Evolutionary conservation across 2,888 invertebrate species (phyloP).

Genomic region (Campopleginae sp.): DNA sequence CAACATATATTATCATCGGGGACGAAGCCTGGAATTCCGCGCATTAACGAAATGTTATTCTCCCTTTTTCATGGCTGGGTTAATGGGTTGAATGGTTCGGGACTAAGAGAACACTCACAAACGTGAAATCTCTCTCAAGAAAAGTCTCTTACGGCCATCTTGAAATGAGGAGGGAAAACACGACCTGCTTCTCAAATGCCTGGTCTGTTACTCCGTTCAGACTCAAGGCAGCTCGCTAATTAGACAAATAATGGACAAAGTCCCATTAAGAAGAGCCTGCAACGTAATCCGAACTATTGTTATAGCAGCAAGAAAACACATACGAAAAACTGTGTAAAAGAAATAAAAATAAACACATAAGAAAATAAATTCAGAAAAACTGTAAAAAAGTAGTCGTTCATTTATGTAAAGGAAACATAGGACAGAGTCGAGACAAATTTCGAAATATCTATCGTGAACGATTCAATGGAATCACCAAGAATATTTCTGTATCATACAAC

Average conservation of each 20-base stretch:
- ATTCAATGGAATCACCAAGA: background rate
- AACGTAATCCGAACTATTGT: background rate
- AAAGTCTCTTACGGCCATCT: background rate
- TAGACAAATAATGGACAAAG: slow-evolving; percentile 39
- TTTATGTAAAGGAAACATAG: background rate
- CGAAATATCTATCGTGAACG: background rate
- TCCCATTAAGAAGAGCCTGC: background rate
- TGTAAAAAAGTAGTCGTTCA: too few species aligned
- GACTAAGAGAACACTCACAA: slow-evolving; percentile 9
- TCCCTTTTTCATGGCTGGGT: background rate
- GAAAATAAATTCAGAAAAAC: background rate
- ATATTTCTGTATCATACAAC: background rate
- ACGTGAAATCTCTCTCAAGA: background rate
- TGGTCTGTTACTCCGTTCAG: slow-evolving; percentile 21
- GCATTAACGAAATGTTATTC: background rate
- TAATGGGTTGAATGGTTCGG: background rate
- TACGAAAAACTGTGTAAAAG: background rate
- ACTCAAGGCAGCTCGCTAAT: slow-evolving; percentile 40
- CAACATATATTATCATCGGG: background rate
- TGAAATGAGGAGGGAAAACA: slow-evolving; percentile 25
- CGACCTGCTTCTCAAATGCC: background rate
- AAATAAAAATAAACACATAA: too few species aligned
- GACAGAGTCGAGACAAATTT: background rate
- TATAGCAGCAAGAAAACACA: background rate
- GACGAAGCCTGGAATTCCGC: background rate